These are phyloP conservation scores for Pseudoatta argentina DNA, from an alignment of 1,140 invertebrate species.

Conservation along the genomic window DNA sequence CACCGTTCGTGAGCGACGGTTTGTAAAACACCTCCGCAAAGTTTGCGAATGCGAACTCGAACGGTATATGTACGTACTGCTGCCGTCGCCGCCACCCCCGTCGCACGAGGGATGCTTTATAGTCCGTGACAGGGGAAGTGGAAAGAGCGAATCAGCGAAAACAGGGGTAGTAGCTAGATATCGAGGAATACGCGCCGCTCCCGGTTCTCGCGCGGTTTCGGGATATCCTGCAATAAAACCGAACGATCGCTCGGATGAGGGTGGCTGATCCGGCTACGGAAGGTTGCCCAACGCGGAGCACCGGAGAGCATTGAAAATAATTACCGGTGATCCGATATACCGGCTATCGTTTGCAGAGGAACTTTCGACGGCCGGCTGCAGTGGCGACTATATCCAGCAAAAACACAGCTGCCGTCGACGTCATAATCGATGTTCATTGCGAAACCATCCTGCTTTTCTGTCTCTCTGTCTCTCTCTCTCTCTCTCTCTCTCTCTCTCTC, in stretches of 20 bases:
- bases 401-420: conserved; percentile 42
- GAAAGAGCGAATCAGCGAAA: conserved; percentile 46
- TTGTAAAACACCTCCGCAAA: conserved; percentile 57
- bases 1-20: conserved; percentile 50
- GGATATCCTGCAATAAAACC: conserved; percentile 79
- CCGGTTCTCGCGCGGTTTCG: conserved; percentile 51
- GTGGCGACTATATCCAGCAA: neutral
- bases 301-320: conserved; percentile 71
- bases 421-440: conserved; percentile 57
- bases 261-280: conserved; percentile 6
- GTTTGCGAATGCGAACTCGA: conserved; percentile 53
- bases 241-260: conserved; percentile 68
- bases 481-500: too few relatives aligned
- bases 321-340: conserved; percentile 71
- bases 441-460: neutral
- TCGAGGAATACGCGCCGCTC: conserved; percentile 68
- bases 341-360: conserved; percentile 47
- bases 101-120: conserved; percentile 39
- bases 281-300: conserved; percentile 15
- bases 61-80: conserved; percentile 13
- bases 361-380: conserved; percentile 24
- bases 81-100: neutral
- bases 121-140: conserved; percentile 22
- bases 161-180: conserved; percentile 52
- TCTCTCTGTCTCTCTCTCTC: neutral